Evolutionary conservation across 2,113 vertebrate species (phyloP).

Genomic region (Pelmatolapia mariae): DNA sequence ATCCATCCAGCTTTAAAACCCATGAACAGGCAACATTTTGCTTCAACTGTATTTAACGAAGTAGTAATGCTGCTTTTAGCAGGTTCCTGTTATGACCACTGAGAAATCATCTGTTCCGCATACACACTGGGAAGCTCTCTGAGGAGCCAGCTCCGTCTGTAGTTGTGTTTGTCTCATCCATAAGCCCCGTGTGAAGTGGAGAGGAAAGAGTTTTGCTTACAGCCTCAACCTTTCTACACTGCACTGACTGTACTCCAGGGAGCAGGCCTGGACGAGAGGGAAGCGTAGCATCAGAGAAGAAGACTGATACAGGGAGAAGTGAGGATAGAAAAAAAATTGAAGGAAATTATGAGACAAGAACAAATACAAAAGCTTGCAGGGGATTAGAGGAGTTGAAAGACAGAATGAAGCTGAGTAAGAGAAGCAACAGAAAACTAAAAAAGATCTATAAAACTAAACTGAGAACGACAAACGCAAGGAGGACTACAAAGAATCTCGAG

Average conservation of each 20-base stretch:
- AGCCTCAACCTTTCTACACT: slow-evolving; percentile 23
- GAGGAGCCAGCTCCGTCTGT: slow-evolving; percentile 38
- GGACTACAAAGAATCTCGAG: background rate
- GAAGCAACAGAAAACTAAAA: background rate
- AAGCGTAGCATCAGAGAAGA: background rate
- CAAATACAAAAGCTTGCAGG: background rate
- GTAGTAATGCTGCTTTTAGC: slow-evolving; percentile 9
- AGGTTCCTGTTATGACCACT: slow-evolving; percentile 8
- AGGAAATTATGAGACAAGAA: slow-evolving; percentile 7
- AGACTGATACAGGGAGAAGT: background rate
- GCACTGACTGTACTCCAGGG: slow-evolving; percentile 35
- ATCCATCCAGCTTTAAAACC: background rate
- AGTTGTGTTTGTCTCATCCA: slow-evolving; percentile 53
- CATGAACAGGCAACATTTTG: background rate
- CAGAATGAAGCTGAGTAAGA: background rate
- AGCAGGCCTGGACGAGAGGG: slow-evolving; percentile 17
- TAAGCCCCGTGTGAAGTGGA: slow-evolving; percentile 57
- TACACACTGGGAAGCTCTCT: slow-evolving; percentile 3
- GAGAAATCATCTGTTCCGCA: slow-evolving; percentile 32
- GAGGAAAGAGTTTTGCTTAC: slow-evolving; percentile 56
- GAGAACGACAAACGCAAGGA: background rate
- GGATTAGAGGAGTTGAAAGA: background rate
- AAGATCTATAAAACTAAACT: background rate
- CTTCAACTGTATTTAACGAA: slow-evolving; percentile 3
- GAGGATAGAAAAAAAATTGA: background rate